These are phyloP conservation scores for Manis pentadactyla DNA, from an alignment of 2,797 vertebrate species.

Conservation along the genomic window DNA sequence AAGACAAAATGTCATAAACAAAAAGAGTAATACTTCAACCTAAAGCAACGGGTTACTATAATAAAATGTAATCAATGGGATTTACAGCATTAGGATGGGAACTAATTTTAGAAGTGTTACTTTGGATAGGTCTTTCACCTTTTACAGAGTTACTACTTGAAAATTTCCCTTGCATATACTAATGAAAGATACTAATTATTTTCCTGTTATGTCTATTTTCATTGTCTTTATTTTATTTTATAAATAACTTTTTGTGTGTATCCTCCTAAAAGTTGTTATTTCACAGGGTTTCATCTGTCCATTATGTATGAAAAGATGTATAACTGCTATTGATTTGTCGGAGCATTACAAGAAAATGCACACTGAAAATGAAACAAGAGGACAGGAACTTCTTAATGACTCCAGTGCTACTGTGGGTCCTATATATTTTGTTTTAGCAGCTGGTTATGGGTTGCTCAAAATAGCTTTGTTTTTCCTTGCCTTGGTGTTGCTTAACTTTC, in stretches of 20 bases:
- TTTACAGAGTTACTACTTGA: constrained; percentile 4
- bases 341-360: constrained; percentile 88
- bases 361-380: constrained; percentile 81
- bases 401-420: constrained; percentile 86
- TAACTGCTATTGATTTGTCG: constrained; percentile 87
- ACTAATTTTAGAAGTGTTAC: neutral
- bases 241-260: constrained; percentile 58
- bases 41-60: neutral
- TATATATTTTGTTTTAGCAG: constrained; percentile 83
- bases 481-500: constrained; percentile 77
- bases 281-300: constrained; percentile 91
- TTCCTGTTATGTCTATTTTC: constrained; percentile 46
- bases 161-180: neutral
- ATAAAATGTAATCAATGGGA: neutral
- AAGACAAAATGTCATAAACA: constrained; percentile 32
- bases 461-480: constrained; percentile 70
- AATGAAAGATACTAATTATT: constrained; percentile 44
- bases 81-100: neutral
- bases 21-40: neutral
- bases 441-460: constrained; percentile 83
- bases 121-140: constrained; percentile 2
- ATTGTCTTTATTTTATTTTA: constrained; percentile 68
- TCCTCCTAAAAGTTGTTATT: constrained; percentile 83
- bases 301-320: constrained; percentile 88
- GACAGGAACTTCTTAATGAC: constrained; percentile 83